Evolutionary conservation across 1,140 invertebrate genomes (phyloP), one percentile per base, ranked within the genome.

Genomic region (Caerostris darwini): DNA sequence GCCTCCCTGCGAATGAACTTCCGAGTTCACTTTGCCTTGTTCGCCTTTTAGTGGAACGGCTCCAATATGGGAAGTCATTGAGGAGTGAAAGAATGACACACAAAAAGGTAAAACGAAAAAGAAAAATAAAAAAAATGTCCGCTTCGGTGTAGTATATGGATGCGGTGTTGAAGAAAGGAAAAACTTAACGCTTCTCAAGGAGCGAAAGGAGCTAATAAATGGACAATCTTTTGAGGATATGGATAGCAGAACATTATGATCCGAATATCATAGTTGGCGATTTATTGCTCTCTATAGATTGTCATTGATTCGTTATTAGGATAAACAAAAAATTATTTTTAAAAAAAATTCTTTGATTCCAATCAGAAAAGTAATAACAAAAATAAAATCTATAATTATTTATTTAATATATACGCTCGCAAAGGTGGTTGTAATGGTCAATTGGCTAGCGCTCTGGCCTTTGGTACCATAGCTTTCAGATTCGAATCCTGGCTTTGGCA

Each of bases 1-100:
- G 77, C 90, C 71, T 77, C 90, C 58, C 90, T 61, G 14, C 77
- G 54, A 58, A 92, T 92, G 82, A 59, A 92, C 90, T 92, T 92
- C 90, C 90, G 90, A 92, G 14, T 92, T 92, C 90, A 92, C 90
- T 92, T 83, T 77, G 82, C 77, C 61, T 92, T 77, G 83, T 92
- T 54, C 54, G 7, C 34, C 58, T 57, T 71, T 61, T 14, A 19
- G 89, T n/a, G 56, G 10, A 90, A 90, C 89, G 54, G 56, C 8
- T 77, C 58, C 67, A 67, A 50, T 71, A 92, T 61, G 57, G 57
- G 56, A 83, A 83, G 59, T 83, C 71, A 77, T 77, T 64, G 64
- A 53, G 64, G 19, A 34, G 8, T 8, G 85, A 8, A 59, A 87
- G 34, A 2, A 56, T 34, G 64, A 53, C 3, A 71, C 14, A 69